phyloP scores from a whole-genome alignment of 2,113 vertebrate genomes.

The Calyptomena viridis region DNA sequence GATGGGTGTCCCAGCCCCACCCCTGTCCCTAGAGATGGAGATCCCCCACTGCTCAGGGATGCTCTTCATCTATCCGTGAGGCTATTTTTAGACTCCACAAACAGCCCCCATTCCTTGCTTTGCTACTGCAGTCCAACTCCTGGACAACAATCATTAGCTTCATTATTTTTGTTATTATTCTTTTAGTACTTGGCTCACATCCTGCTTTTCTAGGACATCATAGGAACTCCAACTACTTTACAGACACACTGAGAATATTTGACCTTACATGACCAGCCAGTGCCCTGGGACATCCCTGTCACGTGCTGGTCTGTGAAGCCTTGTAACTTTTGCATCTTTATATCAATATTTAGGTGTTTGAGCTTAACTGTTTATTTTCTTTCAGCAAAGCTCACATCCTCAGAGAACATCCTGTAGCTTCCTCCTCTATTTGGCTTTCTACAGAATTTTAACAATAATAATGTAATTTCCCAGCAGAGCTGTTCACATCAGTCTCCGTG shows the following conservation, averaged over 20 bases:
- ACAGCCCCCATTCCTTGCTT: accelerated
- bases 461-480: slow-evolving; percentile 1
- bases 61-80: accelerated
- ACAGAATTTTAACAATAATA: background rate
- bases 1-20: too few species aligned
- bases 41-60: background rate
- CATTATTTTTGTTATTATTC: background rate
- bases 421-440: background rate
- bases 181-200: background rate
- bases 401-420: background rate
- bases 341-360: background rate
- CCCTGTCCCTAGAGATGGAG: accelerated
- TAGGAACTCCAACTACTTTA: background rate
- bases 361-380: background rate
- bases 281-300: background rate
- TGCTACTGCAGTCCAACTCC: background rate
- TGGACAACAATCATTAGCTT: accelerated
- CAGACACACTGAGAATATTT: background rate
- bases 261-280: background rate
- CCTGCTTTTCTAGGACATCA: background rate
- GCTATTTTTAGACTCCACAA: background rate
- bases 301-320: background rate
- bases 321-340: background rate
- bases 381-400: background rate
- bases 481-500: background rate